Percentiles rank a stretch among this genome's conserved stretches.
phyloP scores from a whole-genome alignment of 2,888 invertebrate genomes.

The Chaetogeoica ovagalla region DNA sequence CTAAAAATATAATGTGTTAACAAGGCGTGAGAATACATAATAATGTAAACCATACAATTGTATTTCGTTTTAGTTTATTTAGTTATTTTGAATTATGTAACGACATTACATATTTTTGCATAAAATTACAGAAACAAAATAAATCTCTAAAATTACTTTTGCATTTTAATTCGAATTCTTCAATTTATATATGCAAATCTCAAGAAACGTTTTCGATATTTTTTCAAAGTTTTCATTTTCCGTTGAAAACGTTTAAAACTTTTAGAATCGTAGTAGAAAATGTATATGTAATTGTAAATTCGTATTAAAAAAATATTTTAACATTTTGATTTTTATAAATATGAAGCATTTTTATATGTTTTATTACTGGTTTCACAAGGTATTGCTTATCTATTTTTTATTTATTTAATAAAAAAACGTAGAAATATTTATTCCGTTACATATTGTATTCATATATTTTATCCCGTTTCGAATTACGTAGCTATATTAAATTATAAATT shows the following conservation, averaged over 20 bases:
- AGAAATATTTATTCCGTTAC: too few species aligned
- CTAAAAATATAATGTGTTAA: too few species aligned
- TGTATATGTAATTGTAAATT: conserved; percentile 8
- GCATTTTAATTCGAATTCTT: conserved; percentile 20
- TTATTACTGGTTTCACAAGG: too few species aligned
- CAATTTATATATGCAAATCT: conserved; percentile 38
- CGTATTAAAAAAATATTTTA: background rate
- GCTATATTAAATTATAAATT: too few species aligned
- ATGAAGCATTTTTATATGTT: background rate
- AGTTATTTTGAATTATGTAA: background rate
- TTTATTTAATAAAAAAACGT: too few species aligned
- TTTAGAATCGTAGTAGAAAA: background rate
- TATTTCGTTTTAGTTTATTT: background rate
- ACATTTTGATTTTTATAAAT: background rate
- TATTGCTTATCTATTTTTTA: too few species aligned
- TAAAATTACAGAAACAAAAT: conserved; percentile 24
- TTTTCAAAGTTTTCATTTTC: conserved; percentile 11
- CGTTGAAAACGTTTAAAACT: background rate
- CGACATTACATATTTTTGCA: conserved; percentile 23
- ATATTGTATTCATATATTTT: too few species aligned
- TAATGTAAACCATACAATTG: background rate
- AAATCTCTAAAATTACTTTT: conserved; percentile 1
- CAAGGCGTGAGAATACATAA: too few species aligned
- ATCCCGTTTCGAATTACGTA: too few species aligned
- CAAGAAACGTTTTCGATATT: conserved; percentile 2